Conservation (phyloP, 2,113 vertebrate genomes). For the Ceuthmochares aereus region DNA sequence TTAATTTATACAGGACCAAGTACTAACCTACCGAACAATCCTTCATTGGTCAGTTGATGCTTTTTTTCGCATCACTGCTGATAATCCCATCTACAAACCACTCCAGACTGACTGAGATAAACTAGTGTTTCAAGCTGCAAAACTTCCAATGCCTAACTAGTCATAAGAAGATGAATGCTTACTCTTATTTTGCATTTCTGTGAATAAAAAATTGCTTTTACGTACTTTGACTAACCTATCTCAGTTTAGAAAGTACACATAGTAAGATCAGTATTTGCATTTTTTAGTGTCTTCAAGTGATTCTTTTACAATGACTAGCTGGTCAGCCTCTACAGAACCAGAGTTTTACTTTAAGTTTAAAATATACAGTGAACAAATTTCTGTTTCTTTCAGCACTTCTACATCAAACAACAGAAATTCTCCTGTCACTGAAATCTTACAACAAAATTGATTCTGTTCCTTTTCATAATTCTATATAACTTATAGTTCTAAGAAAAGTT, state of each 20-base stretch:
- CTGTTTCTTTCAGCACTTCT: neutral
- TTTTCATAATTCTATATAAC: neutral
- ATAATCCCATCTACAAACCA: neutral
- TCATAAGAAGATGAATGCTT: neutral
- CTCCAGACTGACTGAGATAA: neutral
- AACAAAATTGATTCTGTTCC: neutral
- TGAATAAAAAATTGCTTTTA: neutral
- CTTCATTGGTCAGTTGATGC: neutral
- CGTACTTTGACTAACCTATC: neutral
- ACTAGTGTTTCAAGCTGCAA: neutral
- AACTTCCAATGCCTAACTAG: neutral
- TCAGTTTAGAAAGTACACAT: neutral
- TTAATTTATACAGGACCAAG: neutral
- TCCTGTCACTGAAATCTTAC: neutral
- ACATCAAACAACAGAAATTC: neutral
- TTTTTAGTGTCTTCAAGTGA: neutral
- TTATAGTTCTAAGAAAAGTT: neutral
- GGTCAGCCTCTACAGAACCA: neutral
- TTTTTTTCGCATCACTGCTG: neutral
- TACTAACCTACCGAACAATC: neutral
- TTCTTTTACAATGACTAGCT: neutral
- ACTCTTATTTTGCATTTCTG: neutral
- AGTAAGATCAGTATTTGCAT: neutral
- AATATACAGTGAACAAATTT: neutral
- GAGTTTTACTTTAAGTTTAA: neutral